phyloP scores from a whole-genome alignment of 2,888 invertebrate genomes.

The Dolomedes plantarius region DNA sequence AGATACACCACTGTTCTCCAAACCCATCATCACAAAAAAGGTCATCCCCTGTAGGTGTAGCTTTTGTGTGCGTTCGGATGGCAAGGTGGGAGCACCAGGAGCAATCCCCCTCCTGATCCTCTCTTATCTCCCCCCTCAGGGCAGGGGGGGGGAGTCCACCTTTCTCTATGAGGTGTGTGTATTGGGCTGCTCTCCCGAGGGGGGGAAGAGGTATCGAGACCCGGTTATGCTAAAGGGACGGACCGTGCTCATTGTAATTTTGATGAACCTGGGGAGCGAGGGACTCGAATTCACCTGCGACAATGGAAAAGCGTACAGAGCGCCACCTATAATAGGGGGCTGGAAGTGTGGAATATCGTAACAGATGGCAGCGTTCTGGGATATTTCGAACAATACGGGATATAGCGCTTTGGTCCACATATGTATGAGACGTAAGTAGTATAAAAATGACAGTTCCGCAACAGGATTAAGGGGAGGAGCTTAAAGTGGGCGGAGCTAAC shows the following conservation, averaged over 20 bases:
- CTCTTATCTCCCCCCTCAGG: slow-evolving; percentile 28
- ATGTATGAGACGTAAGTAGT: slow-evolving; percentile 15
- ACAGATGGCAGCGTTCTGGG: slow-evolving; percentile 46
- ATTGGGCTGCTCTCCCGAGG: slow-evolving; percentile 32
- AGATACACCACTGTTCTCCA: slow-evolving; percentile 20
- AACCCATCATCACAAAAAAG: slow-evolving; percentile 24
- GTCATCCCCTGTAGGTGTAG: slow-evolving; percentile 56
- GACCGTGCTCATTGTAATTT: slow-evolving; percentile 70
- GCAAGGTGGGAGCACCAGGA: slow-evolving; percentile 35
- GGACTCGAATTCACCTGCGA: slow-evolving; percentile 67
- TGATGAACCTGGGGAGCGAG: slow-evolving; percentile 70
- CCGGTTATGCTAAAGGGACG: slow-evolving; percentile 62
- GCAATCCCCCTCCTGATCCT: slow-evolving; percentile 52
- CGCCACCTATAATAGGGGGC: slow-evolving; percentile 20
- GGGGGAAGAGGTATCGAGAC: slow-evolving; percentile 51
- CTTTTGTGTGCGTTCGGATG: slow-evolving; percentile 46
- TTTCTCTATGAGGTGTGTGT: slow-evolving; percentile 56
- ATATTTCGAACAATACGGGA: background rate
- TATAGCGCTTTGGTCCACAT: background rate
- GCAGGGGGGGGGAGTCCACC: slow-evolving; percentile 26
- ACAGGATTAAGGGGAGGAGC: no score
- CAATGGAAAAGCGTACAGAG: slow-evolving; percentile 35
- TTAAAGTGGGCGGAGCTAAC: no score
- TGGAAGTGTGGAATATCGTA: slow-evolving; percentile 14
- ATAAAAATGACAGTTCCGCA: no score